Base-by-base conservation (phyloP, 2,113 vertebrate species). In the Pygoscelis antarcticus region DNA sequence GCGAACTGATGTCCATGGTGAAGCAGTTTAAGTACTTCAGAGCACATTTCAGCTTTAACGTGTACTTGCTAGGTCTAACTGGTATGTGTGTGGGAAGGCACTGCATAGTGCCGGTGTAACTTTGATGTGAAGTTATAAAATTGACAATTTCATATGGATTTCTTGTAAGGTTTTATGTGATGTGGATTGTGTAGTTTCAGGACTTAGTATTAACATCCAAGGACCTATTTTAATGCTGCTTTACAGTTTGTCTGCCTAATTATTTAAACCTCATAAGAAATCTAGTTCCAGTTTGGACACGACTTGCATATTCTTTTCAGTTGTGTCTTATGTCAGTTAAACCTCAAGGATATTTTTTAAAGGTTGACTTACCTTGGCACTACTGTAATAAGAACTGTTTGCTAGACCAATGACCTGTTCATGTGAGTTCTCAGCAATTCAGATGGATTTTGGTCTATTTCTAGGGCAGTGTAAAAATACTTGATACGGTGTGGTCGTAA, bases 1-100 rank as follows among this genome's bases (percentile, higher is more conserved):
- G 46, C 0, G 0, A 58, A 7, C 38, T 62, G 57, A 1, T 1
- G 6, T 13, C 19, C 1, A 0, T 38, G 5, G 22, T 38, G 83
- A 77, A 81, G 32, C 51, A 42, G 13, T 68, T 61, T 14, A 30
- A 61, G 19, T 72, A 11, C 46, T 70, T 86, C 2, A 29, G 55
- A 54, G 20, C 38, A 34, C 9, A 1, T 44, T 80, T 44, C 25
- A 27, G 34, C 40, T 86, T 77, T n/a, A n/a, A 3, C 0, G 0
- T 55, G 46, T 46, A 0, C 38, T 95, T 0, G 3, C 23, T 15
- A 6, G 65, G 26, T 60, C n/a, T 42, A 9, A 22, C 6, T 19
- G 7, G 4, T 51, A 1, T 17, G 18, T 36, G 6, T 27, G 19
- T 38, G 30, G 42, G 47, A 72, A 66, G 60, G 51, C 13, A 16